phyloP scores from a whole-genome alignment of 2,797 vertebrate species.

The Psittacula echo region DNA sequence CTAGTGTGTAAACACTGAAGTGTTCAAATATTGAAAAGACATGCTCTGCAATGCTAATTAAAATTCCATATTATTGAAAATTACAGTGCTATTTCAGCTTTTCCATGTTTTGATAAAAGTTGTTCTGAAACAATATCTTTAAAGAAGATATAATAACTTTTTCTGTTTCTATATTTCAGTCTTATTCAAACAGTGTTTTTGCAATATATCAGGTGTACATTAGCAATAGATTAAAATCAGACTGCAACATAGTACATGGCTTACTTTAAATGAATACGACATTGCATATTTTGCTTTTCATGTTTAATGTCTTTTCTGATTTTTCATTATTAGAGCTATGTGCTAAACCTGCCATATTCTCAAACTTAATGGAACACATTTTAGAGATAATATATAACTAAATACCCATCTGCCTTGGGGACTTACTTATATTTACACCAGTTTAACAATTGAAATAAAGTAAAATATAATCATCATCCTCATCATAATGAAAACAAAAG shows the following conservation, averaged over 20 bases:
- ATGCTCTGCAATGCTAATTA: not conserved
- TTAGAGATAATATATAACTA: not conserved
- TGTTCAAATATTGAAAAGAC: not conserved
- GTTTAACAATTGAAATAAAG: too few relatives aligned
- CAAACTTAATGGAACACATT: not conserved
- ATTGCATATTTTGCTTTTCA: not conserved
- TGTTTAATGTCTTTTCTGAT: not conserved
- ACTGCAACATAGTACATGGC: not conserved
- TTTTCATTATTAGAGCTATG: not conserved
- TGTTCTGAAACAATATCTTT: not conserved
- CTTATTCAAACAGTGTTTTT: not conserved
- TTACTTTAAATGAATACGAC: not conserved
- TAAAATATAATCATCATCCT: too few relatives aligned
- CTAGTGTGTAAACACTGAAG: not conserved
- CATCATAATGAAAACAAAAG: too few relatives aligned
- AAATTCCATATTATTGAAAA: not conserved
- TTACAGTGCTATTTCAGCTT: not conserved
- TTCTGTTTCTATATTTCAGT: not conserved
- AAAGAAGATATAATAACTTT: not conserved
- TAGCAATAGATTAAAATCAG: not conserved
- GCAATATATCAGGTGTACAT: not conserved
- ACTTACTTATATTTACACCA: not conserved
- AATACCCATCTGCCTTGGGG: not conserved
- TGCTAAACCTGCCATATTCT: not conserved
- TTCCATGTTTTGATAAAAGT: not conserved